These are phyloP conservation scores for Arge pagana DNA, from an alignment of 2,888 invertebrate genomes.

Conservation along the genomic window DNA sequence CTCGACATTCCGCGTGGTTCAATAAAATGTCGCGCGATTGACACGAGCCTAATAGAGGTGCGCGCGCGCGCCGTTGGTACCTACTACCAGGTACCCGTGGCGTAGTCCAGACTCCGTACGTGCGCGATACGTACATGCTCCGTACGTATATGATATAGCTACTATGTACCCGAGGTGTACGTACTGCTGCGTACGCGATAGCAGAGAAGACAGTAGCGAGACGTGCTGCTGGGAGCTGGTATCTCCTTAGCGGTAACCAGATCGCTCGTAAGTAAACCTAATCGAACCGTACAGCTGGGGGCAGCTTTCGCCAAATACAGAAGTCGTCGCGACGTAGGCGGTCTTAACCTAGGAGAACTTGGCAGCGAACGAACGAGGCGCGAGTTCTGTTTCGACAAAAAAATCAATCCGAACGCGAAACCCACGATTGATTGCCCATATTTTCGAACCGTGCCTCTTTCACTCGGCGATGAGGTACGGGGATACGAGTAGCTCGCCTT, in stretches of 20 bases:
- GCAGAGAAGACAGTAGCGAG: slow-evolving; percentile 3
- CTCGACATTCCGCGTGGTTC: slow-evolving; percentile 39
- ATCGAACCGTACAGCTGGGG: slow-evolving; percentile 42
- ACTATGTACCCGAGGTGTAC: no score
- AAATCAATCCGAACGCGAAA: no score
- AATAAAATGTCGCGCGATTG: slow-evolving; percentile 47
- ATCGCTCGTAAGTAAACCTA: slow-evolving; percentile 47
- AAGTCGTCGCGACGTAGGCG: slow-evolving; percentile 51
- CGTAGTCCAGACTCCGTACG: slow-evolving; percentile 9
- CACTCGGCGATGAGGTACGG: no score
- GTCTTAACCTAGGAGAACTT: slow-evolving; percentile 31
- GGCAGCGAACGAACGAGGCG: no score
- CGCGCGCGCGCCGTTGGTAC: not conserved
- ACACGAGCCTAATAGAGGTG: slow-evolving; percentile 38
- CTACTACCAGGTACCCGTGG: not conserved
- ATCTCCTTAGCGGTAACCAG: slow-evolving; percentile 44
- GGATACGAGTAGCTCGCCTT: no score
- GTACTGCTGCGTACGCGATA: no score
- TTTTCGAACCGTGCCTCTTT: no score
- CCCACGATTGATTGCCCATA: no score
- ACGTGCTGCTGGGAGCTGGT: slow-evolving; percentile 37
- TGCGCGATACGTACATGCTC: no score
- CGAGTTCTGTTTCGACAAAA: no score
- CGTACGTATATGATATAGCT: no score
- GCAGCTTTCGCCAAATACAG: slow-evolving; percentile 49